Evolutionary conservation across 2,888 invertebrate species (phyloP).

Genomic region (Mechanitis mazaeus): DNA sequence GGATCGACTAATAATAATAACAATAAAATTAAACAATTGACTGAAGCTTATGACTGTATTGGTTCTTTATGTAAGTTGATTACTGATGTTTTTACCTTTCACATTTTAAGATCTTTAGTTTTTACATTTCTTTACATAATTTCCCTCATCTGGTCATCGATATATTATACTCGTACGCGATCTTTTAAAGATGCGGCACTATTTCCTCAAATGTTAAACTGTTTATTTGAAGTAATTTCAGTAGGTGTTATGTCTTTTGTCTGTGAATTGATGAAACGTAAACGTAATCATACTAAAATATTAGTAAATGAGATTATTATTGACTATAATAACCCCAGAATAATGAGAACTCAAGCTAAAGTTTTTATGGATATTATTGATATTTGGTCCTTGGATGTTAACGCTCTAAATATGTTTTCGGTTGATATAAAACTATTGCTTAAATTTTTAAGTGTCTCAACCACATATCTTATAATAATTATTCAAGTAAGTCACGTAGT

Average conservation of each 20-base stretch:
- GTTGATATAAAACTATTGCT: constrained; percentile 56
- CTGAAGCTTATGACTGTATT: constrained; percentile 43
- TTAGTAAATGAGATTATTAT: constrained; percentile 55
- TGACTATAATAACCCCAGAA: constrained; percentile 49
- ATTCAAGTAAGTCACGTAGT: constrained; percentile 54
- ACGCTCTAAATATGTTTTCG: constrained; percentile 52
- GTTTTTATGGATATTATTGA: constrained; percentile 55
- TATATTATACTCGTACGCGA: constrained; percentile 39
- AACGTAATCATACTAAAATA: constrained; percentile 44
- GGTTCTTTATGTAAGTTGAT: constrained; percentile 44
- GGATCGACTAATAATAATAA: constrained; percentile 37
- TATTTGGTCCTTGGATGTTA: constrained; percentile 44
- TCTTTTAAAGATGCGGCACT: constrained; percentile 30
- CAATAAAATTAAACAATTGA: constrained; percentile 46
- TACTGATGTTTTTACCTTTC: constrained; percentile 51
- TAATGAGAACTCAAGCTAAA: constrained; percentile 52
- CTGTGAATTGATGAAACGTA: constrained; percentile 43
- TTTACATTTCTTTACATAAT: constrained; percentile 50
- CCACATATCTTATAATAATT: constrained; percentile 59
- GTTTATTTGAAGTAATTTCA: constrained; percentile 21
- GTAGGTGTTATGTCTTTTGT: constrained; percentile 39
- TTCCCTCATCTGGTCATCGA: constrained; percentile 48
- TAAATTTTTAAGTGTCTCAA: constrained; percentile 57
- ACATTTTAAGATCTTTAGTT: constrained; percentile 51
- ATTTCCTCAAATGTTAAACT: constrained; percentile 29